phyloP scores from a whole-genome alignment of 2,113 vertebrate genomes.

The Cryptotis parvus region DNA sequence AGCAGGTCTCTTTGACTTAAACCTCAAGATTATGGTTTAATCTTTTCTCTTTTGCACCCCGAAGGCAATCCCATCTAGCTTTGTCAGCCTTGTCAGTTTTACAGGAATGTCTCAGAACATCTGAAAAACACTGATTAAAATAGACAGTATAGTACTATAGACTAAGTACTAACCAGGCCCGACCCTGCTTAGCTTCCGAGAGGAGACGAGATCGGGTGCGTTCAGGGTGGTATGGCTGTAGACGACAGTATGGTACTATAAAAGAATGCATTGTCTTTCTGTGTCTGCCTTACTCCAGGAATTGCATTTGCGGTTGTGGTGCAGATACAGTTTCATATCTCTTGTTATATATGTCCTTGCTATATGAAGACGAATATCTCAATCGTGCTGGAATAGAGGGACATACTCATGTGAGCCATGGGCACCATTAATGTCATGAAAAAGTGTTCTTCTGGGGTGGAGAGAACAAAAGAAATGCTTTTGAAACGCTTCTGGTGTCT shows the following conservation, averaged over 20 bases:
- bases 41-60: slow-evolving; percentile 25
- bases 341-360: background rate
- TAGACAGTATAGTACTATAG: background rate
- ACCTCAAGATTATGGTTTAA: slow-evolving; percentile 1
- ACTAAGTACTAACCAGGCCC: too few relatives aligned
- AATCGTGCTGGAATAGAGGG: background rate
- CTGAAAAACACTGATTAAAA: slow-evolving; percentile 70
- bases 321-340: slow-evolving; percentile 16
- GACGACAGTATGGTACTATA: background rate
- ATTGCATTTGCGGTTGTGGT: slow-evolving; percentile 40
- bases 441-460: background rate
- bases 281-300: slow-evolving; percentile 21
- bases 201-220: too few relatives aligned
- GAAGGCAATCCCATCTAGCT: slow-evolving; percentile 71
- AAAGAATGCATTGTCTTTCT: slow-evolving; percentile 49
- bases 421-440: background rate
- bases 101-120: slow-evolving; percentile 61
- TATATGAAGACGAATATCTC: background rate
- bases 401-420: background rate
- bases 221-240: too few relatives aligned
- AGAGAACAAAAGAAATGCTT: slow-evolving; percentile 1
- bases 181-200: too few relatives aligned
- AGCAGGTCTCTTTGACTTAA: slow-evolving; percentile 50
- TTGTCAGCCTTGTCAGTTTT: slow-evolving; percentile 74
- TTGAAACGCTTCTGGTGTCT: slow-evolving; percentile 21